Base-by-base conservation (phyloP, 2,797 vertebrate genomes). In the Ataeniobius toweri region DNA sequence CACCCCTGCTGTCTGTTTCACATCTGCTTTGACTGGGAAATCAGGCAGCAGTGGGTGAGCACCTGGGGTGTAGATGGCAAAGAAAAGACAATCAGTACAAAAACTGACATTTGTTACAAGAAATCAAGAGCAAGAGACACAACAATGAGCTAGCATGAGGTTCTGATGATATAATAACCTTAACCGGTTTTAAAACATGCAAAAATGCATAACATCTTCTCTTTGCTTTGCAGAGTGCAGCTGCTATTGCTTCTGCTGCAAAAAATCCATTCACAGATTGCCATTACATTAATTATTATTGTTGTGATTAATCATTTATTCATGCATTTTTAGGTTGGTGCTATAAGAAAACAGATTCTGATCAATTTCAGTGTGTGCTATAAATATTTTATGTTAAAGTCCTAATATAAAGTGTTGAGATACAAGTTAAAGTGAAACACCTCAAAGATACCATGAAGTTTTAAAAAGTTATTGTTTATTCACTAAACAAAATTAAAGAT, bases 21-120 rank as follows among this genome's bases (percentile, higher is more conserved):
- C 65, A 71, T 81, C 50, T 80, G 71, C 68, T 80, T 78, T 51
- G 75, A 82, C 53, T 79, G 24, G 50, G 83, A 82, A 89, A 44
- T 89, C 85, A 83, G 71, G 59, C 73, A 44, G 41, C 61, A 76
- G 83, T 80, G 53, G 74, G 81, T 5, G 73, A 69, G 56, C 0
- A 70, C 44, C 77, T 83, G 72, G 59, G 75, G 73, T 61, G 26
- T 75, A 76, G 24, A 76, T 77, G 76, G 85, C 39, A 73, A 74
- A 75, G 39, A 72, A 48, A 74, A 31, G 24, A 79, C 70, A 44
- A 59, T 65, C 36, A 36, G 36, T 31, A 31, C 31, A 31, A 59
- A 26, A 7, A 9, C n/a, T 59, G 8, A 59, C 24, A 26, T 26
- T 28, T 71, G 68, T 50, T 48, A 44, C 16, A 50, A 28, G 3